Conservation (phyloP, 2,888 invertebrate genomes). For the Rhaphigaster nebulosa region DNA sequence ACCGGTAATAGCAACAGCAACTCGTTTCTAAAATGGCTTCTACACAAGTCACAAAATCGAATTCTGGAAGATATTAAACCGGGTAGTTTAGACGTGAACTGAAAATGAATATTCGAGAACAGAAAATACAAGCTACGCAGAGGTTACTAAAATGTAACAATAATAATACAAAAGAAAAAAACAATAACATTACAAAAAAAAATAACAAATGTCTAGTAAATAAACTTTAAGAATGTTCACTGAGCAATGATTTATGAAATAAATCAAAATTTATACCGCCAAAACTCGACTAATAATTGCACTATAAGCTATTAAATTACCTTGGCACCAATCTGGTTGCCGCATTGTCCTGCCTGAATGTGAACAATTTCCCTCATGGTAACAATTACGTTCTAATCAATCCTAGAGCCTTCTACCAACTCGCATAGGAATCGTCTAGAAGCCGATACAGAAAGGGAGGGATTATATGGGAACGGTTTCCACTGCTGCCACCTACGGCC, state of each 20-base stretch:
- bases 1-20: neutral
- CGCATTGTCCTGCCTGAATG: constrained; percentile 90
- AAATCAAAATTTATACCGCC: no score
- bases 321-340: constrained; percentile 93
- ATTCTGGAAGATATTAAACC: neutral
- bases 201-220: no score
- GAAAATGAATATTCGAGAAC: neutral
- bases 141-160: neutral
- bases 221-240: neutral
- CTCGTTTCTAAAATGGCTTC: neutral
- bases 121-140: neutral
- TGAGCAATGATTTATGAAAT: neutral
- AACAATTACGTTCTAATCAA: neutral
- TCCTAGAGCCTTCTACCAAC: neutral
- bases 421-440: neutral
- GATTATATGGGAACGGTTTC: neutral
- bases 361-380: constrained; percentile 92
- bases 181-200: neutral
- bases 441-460: neutral
- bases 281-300: neutral
- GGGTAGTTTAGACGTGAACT: neutral
- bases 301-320: constrained; percentile 69
- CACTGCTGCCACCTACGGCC: neutral
- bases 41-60: neutral
- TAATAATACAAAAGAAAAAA: neutral